Evolutionary conservation across 1,140 invertebrate species (phyloP).

Genomic region (Drosophila pectinifera): DNA sequence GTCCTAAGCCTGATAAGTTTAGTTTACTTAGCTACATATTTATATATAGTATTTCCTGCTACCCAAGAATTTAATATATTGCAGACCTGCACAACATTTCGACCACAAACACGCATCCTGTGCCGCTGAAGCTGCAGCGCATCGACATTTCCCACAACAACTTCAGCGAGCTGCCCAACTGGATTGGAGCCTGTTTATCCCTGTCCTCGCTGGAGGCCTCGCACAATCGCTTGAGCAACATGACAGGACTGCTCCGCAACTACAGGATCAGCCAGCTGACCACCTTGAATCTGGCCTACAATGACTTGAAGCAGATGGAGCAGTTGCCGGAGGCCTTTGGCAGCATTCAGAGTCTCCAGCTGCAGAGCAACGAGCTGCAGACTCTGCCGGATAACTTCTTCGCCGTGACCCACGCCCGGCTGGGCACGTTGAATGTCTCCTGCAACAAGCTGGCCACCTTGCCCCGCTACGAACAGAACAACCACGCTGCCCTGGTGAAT

Average conservation of each 20-base stretch:
- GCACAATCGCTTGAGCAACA: slow-evolving; percentile 89
- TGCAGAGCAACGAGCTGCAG: slow-evolving; percentile 92
- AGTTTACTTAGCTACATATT: no score
- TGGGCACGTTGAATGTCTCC: slow-evolving; percentile 91
- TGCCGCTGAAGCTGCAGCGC: slow-evolving; percentile 89
- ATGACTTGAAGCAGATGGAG: slow-evolving; percentile 90
- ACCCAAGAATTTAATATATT: slow-evolving; percentile 57
- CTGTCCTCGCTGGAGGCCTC: slow-evolving; percentile 90
- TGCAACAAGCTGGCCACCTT: slow-evolving; percentile 91
- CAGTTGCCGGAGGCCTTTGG: slow-evolving; percentile 88
- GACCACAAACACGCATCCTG: slow-evolving; percentile 51
- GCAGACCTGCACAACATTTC: slow-evolving; percentile 68
- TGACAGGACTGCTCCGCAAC: slow-evolving; percentile 90
- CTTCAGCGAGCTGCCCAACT: slow-evolving; percentile 90
- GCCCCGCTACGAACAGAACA: slow-evolving; percentile 87
- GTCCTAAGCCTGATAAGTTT: neutral
- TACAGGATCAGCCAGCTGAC: slow-evolving; percentile 89
- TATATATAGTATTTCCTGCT: no score
- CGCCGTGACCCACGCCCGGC: slow-evolving; percentile 88
- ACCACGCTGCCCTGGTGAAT: slow-evolving; percentile 88
- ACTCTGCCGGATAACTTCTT: slow-evolving; percentile 91
- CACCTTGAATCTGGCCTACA: slow-evolving; percentile 91
- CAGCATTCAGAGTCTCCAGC: slow-evolving; percentile 89
- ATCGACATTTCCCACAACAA: slow-evolving; percentile 92
- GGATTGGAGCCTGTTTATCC: slow-evolving; percentile 91